A percentile compares a stretch with the other conserved stretches of the same genome.
Evolutionary conservation across 2,888 invertebrate genomes (phyloP).

Genomic region (Monoplex corrugatus): DNA sequence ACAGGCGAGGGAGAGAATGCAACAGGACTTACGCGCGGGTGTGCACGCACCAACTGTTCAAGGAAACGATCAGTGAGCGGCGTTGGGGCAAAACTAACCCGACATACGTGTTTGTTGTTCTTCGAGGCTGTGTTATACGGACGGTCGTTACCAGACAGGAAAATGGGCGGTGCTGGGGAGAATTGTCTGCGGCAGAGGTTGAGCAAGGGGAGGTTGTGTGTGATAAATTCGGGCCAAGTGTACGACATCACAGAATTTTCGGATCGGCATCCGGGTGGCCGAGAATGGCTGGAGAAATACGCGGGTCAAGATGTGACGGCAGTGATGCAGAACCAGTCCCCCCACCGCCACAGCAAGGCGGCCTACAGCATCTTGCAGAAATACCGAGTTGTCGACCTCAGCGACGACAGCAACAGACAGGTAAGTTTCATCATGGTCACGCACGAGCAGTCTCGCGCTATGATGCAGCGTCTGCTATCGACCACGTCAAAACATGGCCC

Average conservation of each 20-base stretch:
- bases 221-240: slow-evolving; percentile 65
- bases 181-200: slow-evolving; percentile 58
- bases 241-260: slow-evolving; percentile 77
- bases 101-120: background rate
- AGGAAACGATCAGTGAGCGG: background rate
- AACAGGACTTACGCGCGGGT: background rate
- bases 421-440: slow-evolving; percentile 15
- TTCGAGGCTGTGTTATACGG: background rate
- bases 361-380: slow-evolving; percentile 74
- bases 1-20: slow-evolving; percentile 21
- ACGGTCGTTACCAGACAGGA: background rate
- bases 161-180: slow-evolving; percentile 43
- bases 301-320: slow-evolving; percentile 72
- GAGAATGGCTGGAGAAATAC: slow-evolving; percentile 65
- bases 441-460: background rate
- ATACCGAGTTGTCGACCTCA: slow-evolving; percentile 66
- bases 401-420: slow-evolving; percentile 27
- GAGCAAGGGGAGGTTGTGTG: slow-evolving; percentile 63
- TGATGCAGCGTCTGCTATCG: background rate
- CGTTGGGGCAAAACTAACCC: no score
- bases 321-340: slow-evolving; percentile 65
- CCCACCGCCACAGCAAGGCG: slow-evolving; percentile 73
- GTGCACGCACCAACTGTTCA: slow-evolving; percentile 21
- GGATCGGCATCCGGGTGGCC: slow-evolving; percentile 75
- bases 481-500: no score